A percentile compares a stretch with the other conserved stretches of the same genome.
These are phyloP conservation scores for Seriola quinqueradiata DNA, from an alignment of 2,113 vertebrate species.

Conservation along the genomic window DNA sequence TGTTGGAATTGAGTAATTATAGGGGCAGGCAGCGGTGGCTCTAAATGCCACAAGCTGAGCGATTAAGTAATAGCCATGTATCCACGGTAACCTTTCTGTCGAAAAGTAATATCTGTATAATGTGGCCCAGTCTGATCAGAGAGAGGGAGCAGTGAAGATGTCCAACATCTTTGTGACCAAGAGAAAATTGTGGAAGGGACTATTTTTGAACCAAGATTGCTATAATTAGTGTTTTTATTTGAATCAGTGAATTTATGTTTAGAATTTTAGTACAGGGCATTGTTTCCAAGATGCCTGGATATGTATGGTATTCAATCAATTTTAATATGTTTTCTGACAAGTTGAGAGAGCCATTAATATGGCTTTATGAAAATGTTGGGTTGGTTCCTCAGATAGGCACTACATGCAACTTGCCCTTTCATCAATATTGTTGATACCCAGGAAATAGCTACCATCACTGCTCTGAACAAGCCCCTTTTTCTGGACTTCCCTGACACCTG, in stretches of 20 bases:
- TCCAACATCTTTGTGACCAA: background rate
- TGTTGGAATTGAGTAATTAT: constrained; percentile 80
- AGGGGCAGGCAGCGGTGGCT: constrained; percentile 63
- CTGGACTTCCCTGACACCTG: constrained; percentile 36
- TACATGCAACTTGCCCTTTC: background rate
- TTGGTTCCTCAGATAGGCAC: background rate
- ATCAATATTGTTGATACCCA: background rate
- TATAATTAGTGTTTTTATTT: background rate
- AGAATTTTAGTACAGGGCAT: background rate
- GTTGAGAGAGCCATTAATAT: background rate
- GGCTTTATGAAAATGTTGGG: constrained; percentile 1
- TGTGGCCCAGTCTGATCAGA: constrained; percentile 43
- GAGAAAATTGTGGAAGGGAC: background rate
- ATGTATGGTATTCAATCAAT: background rate
- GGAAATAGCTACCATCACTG: constrained; percentile 3
- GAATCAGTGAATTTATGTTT: background rate
- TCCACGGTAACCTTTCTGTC: constrained; percentile 76
- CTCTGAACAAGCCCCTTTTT: background rate
- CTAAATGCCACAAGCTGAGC: constrained; percentile 77
- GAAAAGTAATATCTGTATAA: constrained; percentile 69
- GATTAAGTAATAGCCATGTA: constrained; percentile 79
- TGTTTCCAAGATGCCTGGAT: background rate
- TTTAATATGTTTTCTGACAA: background rate
- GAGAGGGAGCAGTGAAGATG: constrained; percentile 19
- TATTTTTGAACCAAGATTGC: background rate